phyloP scores from a whole-genome alignment of 2,888 invertebrate species.

The Alentia gelatinosa region DNA sequence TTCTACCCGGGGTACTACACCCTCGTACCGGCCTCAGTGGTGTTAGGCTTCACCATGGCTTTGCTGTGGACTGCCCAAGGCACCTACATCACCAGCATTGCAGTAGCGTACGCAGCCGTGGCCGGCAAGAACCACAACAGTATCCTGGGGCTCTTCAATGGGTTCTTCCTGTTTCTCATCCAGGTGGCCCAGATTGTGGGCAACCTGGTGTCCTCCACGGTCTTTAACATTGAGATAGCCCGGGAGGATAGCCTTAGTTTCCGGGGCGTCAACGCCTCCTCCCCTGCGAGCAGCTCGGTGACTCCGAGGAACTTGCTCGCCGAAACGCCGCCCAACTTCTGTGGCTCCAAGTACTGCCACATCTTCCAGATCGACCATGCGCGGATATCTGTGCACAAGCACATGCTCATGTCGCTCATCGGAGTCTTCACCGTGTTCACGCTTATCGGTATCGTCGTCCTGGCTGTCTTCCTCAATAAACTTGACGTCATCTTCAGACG shows the following conservation, averaged over 20 bases:
- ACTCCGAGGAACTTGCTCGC: not conserved
- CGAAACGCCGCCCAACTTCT: constrained; percentile 56
- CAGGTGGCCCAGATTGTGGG: constrained; percentile 73
- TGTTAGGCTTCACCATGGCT: constrained; percentile 73
- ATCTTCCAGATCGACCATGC: constrained; percentile 62
- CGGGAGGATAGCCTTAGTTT: not conserved
- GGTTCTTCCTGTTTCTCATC: constrained; percentile 74
- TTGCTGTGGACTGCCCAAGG: constrained; percentile 75
- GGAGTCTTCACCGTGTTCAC: constrained; percentile 69
- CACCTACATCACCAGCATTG: constrained; percentile 76
- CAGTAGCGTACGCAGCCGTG: constrained; percentile 70
- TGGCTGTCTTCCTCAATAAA: constrained; percentile 71
- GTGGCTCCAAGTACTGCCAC: constrained; percentile 72
- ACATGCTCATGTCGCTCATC: constrained; percentile 69
- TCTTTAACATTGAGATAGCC: constrained; percentile 65
- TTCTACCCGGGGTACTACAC: constrained; percentile 72
- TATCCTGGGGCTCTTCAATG: constrained; percentile 74
- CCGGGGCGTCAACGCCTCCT: not conserved
- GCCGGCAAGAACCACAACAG: constrained; percentile 68
- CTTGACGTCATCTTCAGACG: constrained; percentile 66
- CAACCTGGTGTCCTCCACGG: constrained; percentile 75
- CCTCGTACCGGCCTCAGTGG: constrained; percentile 71
- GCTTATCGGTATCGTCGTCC: constrained; percentile 69
- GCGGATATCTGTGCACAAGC: constrained; percentile 46
- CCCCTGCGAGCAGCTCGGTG: not conserved